Evolutionary conservation across 2,113 vertebrate species (phyloP).

Genomic region (Dascyllus trimaculatus): DNA sequence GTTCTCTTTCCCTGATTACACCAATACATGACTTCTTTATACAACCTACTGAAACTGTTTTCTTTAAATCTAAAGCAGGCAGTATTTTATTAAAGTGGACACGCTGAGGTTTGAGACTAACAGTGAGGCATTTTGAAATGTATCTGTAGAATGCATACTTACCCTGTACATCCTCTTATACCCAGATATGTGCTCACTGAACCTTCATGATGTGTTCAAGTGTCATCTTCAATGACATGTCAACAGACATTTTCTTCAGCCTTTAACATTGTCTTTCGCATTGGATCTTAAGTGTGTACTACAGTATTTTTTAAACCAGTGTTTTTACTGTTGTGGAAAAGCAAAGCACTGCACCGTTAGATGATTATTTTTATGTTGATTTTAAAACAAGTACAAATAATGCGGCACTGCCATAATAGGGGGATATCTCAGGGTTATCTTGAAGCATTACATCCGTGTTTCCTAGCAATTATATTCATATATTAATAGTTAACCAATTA

Average conservation of each 20-base stretch:
- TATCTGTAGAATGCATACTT: background rate
- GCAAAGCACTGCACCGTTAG: too few relatives aligned
- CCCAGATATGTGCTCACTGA: too few relatives aligned
- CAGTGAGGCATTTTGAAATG: background rate
- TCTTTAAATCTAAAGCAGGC: background rate
- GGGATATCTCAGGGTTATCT: constrained; percentile 6
- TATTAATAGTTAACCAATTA: background rate
- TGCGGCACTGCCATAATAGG: background rate
- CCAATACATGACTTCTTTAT: background rate
- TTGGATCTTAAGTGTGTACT: background rate
- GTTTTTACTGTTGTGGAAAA: background rate
- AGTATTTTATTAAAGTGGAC: background rate
- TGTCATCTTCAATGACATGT: background rate
- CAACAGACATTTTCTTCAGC: background rate
- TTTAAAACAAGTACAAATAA: background rate
- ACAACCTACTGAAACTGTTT: background rate
- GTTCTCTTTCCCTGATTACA: background rate
- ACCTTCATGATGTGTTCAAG: background rate
- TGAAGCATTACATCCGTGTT: background rate
- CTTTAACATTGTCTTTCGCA: background rate
- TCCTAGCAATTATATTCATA: background rate
- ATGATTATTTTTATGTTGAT: too few relatives aligned
- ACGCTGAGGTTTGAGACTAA: background rate
- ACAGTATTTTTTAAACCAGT: background rate
- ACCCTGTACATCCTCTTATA: too few relatives aligned